Percentiles rank a stretch among this genome's conserved stretches.
phyloP scores from a whole-genome alignment of 2,113 vertebrate genomes.

The Acrocephalus arundinaceus region DNA sequence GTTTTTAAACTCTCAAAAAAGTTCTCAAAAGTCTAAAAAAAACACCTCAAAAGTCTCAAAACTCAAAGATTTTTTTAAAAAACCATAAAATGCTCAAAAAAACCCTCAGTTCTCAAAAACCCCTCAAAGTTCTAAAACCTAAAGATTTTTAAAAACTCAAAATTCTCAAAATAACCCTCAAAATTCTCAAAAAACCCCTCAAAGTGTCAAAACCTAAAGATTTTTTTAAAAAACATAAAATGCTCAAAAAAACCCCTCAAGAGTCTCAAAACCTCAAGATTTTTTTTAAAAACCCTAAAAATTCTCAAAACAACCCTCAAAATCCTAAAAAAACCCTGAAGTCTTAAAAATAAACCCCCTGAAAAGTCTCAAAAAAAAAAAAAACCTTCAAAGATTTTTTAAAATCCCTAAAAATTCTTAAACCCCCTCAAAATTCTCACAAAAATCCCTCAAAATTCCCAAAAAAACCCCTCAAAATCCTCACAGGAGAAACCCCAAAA shows the following conservation, averaged over 20 bases:
- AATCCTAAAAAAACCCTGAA: not conserved
- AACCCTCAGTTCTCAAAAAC: rapidly evolving
- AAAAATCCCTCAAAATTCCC: too few species aligned
- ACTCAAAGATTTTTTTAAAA: not conserved
- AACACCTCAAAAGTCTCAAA: too few species aligned
- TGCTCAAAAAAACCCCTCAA: not conserved
- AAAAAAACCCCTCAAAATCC: too few species aligned
- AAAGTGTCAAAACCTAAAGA: not conserved
- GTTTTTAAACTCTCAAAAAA: too few species aligned
- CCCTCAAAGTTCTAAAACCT: not conserved
- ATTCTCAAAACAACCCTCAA: not conserved
- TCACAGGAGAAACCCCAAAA: too few species aligned
- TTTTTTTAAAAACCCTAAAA: not conserved
- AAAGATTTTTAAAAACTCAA: not conserved
- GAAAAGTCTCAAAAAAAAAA: too few species aligned
- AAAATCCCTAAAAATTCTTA: too few species aligned
- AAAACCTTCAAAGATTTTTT: too few species aligned
- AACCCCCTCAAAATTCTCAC: too few species aligned
- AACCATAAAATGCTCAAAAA: not conserved
- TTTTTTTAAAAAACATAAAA: not conserved
- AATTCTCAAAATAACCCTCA: not conserved
- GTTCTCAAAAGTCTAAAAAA: too few species aligned
- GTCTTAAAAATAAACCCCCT: too few species aligned
- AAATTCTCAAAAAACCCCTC: too few species aligned
- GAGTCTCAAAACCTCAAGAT: not conserved